Base-by-base conservation (phyloP, 2,888 invertebrate genomes). In the Andrena fulva region DNA sequence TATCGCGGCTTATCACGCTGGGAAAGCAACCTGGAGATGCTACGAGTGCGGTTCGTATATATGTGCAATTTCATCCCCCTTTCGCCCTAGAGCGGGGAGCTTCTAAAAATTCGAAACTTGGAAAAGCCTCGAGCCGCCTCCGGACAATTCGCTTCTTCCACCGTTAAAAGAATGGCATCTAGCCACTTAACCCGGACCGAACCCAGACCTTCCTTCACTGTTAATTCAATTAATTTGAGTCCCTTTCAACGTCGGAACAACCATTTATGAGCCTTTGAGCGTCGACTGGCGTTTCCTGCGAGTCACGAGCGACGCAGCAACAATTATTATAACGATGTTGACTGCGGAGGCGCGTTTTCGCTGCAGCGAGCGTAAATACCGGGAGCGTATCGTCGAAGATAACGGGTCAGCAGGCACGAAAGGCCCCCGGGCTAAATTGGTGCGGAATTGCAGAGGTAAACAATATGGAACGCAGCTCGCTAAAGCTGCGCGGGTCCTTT, bases 1-100 rank as follows among this genome's bases (percentile, higher is more conserved):
- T 81, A 91, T 94, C 66, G 94, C 94, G 12, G 93, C 94, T 71
- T 94, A 94, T 73, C 92, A 93, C 48, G 91, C 93, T 27, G 91
- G 90, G 42, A 94, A 93, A 87, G 89, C 91, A 0, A 92, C 93
- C 8, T 94, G 94, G 94, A 91, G 92, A 71, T 94, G 94, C 75
- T 93, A 93, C 79, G 94, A 94, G 80, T 94, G 94, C 80, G 93
- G 94, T 93, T 83, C 88, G 91, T 88, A 63, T 42, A 12, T 42
- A 12, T 1, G 12, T 5, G 52, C 0, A 52, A 8, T 20, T 52
- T 8, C 8, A 6, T 20, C 8, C 2, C 2, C 7, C 52, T 8
- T 7, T 52, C 8, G 8, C 8, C 7, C 20, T 1, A 0, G 2
- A 52, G 20, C 20, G 52, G 2, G 20, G 20, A 52, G 2, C 8